Evolutionary conservation across 1,140 invertebrate genomes (phyloP), one percentile per base, ranked within the genome.

Genomic region (Penaeus vannamei): DNA sequence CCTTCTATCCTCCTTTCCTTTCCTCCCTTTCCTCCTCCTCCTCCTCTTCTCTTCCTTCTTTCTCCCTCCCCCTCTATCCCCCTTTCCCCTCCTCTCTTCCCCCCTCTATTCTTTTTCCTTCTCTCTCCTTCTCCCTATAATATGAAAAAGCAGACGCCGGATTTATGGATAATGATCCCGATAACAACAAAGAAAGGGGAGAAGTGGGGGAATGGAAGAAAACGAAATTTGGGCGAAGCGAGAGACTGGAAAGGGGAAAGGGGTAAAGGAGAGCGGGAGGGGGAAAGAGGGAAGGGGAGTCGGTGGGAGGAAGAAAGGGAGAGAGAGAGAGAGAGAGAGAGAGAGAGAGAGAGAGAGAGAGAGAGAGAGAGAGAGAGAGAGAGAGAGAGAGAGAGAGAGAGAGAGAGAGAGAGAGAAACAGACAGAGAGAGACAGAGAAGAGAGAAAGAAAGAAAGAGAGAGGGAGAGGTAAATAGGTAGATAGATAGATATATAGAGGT

Each of bases 311-410:
- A 10, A 83, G 81, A 83, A n/a, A 61, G 81, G 26, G 53, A 61
- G 46, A 83, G 81, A 83, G 81, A 83, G 81, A 83, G 81, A 83
- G 81, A 60, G 81, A 60, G 80, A 60, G 81, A 60, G 81, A 83
- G 81, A 60, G 81, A 83, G 81, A 60, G 81, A 83, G 81, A 60
- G 81, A 61, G 53, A 60, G 53, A 83, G 81, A 60, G 81, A 83
- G 81, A 60, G 53, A 61, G 53, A 83, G 53, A 83, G 81, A 83
- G 81, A 83, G 81, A 83, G 81, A 83, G 81, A 83, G 53, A 83
- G n/a, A 83, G 81, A 83, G 14, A 83, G 81, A 83, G 23, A 83
- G 81, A 83, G 23, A 61, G 81, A 83, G 23, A 83, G 81, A 83
- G 23, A 83, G 81, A 61, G 23, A 83, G 81, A 83, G 23, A 83